Evolutionary conservation across 2,797 vertebrate genomes (phyloP), one percentile per base, ranked within the genome.

Genomic region (Danio jaintianensis): DNA sequence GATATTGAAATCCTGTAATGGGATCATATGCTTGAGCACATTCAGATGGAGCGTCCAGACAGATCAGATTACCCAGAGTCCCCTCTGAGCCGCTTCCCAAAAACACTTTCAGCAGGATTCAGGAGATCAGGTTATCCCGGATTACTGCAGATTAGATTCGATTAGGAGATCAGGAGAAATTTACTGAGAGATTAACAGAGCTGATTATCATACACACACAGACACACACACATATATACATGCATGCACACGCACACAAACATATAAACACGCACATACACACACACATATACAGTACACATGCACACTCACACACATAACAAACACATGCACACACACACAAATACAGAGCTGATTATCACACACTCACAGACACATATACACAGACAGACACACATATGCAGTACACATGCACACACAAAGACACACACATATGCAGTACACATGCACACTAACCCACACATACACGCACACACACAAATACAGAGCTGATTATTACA

Each of bases 81-180:
- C 56, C 59, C 20, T 59, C 53, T 22, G 45, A 69, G 47, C 36
- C 38, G n/a, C 61, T 71, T 76, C 52, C 67, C 59, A 70, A 59
- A 75, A 71, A 84, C 45, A 59, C 55, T 77, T 78, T 82, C 18
- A 78, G 36, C 40, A 42, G 72, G 70, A 79, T 84, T 75, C 70
- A 42, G 59, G 47, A 48, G 62, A 78, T 75, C 67, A 74, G 76
- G 53, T 84, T 79, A 61, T 55, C 36, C 4, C 9, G 63, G 43
- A 75, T 82, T 47, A 62, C 20, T 40, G 50, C 20, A 72, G 61
- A 79, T 82, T 59, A 29, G 43, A 79, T 82, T 72, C 40, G 61
- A 79, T 84, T 61, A 82, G 59, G 13, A 13, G 63, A 75, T 79
- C 66, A 56, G 16, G 58, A 40, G 73, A 56, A 64, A 45, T 75